Conservation (phyloP, 2,113 vertebrate species). For the Thryonomys swinderianus region DNA sequence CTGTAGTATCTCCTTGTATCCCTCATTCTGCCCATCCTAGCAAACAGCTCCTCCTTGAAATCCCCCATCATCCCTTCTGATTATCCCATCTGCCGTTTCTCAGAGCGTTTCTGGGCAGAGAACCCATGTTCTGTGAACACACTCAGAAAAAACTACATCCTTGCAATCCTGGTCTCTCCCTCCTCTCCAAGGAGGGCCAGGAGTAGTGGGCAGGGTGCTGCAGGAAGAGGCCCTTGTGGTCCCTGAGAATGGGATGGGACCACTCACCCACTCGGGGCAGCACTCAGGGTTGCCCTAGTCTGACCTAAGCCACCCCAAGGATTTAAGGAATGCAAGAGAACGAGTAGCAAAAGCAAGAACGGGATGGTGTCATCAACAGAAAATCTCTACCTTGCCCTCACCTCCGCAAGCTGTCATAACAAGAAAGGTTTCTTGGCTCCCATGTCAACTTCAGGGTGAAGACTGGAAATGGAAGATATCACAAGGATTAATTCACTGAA, state of each 20-base stretch:
- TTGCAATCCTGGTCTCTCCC: too few relatives aligned
- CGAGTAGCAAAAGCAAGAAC: conserved; percentile 5
- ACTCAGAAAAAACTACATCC: neutral
- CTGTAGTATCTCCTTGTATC: neutral
- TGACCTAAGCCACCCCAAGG: neutral
- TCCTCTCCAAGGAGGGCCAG: neutral
- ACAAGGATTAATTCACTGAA: conserved; percentile 9
- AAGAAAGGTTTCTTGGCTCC: neutral
- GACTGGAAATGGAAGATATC: neutral
- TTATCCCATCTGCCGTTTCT: neutral
- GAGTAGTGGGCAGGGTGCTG: neutral
- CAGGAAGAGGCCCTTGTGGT: neutral
- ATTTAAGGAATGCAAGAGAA: conserved; percentile 60
- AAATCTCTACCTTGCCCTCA: conserved; percentile 10
- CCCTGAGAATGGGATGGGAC: neutral
- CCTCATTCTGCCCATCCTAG: neutral
- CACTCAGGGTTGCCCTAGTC: neutral
- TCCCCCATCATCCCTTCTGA: neutral
- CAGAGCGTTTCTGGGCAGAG: neutral
- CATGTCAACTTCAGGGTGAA: conserved; percentile 9
- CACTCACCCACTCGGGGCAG: neutral
- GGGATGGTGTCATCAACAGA: neutral
- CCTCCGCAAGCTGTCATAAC: conserved; percentile 8
- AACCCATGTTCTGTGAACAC: neutral
- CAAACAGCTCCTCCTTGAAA: neutral